Conservation (phyloP, 2,888 invertebrate genomes). For the Caenorhabditis sinica region DNA sequence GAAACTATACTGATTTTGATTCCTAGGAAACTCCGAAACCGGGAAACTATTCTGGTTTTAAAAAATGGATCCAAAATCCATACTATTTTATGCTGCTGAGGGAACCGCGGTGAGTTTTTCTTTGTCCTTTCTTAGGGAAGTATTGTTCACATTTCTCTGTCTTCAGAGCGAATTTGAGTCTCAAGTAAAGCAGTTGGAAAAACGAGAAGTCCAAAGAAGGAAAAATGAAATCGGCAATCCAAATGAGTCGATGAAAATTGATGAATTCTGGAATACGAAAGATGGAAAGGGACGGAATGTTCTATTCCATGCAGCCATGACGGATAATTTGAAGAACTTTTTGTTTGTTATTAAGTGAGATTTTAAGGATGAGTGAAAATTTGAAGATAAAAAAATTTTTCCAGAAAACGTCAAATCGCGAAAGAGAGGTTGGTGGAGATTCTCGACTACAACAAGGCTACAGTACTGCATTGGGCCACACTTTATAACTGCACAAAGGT, state of each 20-base stretch:
- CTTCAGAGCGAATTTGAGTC: slow-evolving; percentile 61
- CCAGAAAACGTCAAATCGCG: slow-evolving; percentile 26
- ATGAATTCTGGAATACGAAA: slow-evolving; percentile 42
- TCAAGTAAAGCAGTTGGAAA: slow-evolving; percentile 46
- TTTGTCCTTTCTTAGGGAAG: slow-evolving; percentile 3
- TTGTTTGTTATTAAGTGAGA: slow-evolving; percentile 66
- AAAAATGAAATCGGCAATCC: neutral
- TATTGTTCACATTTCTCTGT: neutral
- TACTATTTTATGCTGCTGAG: slow-evolving; percentile 64
- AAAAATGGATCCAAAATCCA: slow-evolving; percentile 47
- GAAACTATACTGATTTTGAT: neutral
- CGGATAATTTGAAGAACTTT: slow-evolving; percentile 72
- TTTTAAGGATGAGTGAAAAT: neutral
- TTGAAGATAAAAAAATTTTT: too few relatives aligned
- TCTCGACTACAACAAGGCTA: slow-evolving; percentile 68
- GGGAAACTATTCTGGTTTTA: too few relatives aligned
- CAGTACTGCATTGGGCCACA: slow-evolving; percentile 78
- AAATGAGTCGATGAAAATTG: neutral
- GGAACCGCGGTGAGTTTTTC: slow-evolving; percentile 24
- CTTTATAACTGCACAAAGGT: slow-evolving; percentile 65
- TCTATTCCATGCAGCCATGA: slow-evolving; percentile 70
- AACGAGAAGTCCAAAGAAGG: slow-evolving; percentile 38
- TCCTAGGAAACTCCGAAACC: too few relatives aligned
- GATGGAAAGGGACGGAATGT: slow-evolving; percentile 69
- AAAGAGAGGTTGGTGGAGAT: neutral